Percentiles rank a stretch among this genome's conserved stretches.
Conservation (phyloP, 2,888 invertebrate genomes). For the Ferrisia virgata region DNA sequence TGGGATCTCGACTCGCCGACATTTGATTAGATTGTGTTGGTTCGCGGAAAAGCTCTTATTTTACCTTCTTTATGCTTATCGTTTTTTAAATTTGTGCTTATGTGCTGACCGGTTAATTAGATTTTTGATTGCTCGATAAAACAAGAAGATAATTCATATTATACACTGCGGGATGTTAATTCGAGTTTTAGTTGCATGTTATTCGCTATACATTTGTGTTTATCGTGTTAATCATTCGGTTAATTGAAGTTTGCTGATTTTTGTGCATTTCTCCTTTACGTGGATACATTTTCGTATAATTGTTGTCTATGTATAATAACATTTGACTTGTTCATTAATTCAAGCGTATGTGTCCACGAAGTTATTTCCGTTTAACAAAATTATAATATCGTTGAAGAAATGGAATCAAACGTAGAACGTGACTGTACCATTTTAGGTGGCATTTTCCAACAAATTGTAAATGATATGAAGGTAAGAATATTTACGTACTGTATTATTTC, state of each 20-base stretch:
- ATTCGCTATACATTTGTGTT: not conserved
- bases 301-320: not conserved
- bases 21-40: conserved; percentile 27
- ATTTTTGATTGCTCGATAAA: not conserved
- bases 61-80: not conserved
- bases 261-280: not conserved
- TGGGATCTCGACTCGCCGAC: not conserved
- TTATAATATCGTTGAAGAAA: conserved; percentile 52
- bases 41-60: not conserved
- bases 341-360: not conserved
- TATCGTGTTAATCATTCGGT: conserved; percentile 11
- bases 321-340: not conserved
- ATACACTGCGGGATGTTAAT: not conserved
- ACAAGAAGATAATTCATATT: not conserved
- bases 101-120: conserved; percentile 5
- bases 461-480: conserved; percentile 87
- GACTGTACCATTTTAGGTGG: conserved; percentile 89
- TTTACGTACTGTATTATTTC: too few species aligned
- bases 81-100: not conserved
- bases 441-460: conserved; percentile 90
- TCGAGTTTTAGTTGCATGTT: not conserved
- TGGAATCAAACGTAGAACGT: conserved; percentile 73
- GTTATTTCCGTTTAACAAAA: not conserved
- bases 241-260: not conserved
- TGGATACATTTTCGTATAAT: not conserved